phyloP scores from a whole-genome alignment of 2,797 vertebrate species.

The Epinephelus malabaricus region DNA sequence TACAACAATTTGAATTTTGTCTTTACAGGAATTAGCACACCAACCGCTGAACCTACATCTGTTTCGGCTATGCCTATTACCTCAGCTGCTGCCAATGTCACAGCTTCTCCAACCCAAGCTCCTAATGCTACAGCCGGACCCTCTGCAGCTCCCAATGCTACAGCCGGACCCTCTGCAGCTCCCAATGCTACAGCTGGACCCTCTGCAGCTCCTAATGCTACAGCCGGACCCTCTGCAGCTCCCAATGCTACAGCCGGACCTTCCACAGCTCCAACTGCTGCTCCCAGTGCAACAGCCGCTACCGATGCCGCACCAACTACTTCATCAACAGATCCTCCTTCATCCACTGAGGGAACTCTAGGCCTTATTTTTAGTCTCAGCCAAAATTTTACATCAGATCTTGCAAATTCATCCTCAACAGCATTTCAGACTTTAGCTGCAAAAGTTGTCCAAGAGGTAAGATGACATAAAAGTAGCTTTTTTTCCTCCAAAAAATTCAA shows the following conservation, averaged over 20 bases:
- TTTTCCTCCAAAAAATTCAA: too few relatives aligned
- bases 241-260: too few relatives aligned
- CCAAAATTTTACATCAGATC: constrained; percentile 31
- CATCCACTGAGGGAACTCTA: constrained; percentile 29
- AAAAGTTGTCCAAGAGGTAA: constrained; percentile 35
- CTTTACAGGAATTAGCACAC: background rate
- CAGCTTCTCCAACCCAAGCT: too few relatives aligned
- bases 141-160: too few relatives aligned
- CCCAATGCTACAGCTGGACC: too few relatives aligned
- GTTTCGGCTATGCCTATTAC: too few relatives aligned
- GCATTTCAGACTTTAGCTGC: constrained; percentile 25
- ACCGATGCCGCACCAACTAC: background rate
- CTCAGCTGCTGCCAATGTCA: background rate
- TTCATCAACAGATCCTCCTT: constrained; percentile 23
- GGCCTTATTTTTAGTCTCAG: constrained; percentile 24
- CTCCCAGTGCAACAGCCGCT: background rate
- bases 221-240: too few relatives aligned
- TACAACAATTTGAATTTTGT: background rate
- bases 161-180: too few relatives aligned
- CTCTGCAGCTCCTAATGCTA: too few relatives aligned
- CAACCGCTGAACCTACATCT: background rate
- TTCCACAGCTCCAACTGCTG: too few relatives aligned
- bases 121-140: too few relatives aligned
- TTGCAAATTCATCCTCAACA: constrained; percentile 13
- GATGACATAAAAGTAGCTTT: background rate